A percentile compares a stretch with the other conserved stretches of the same genome.
phyloP scores from a whole-genome alignment of 2,888 invertebrate genomes.

The Plagodis dolabraria region DNA sequence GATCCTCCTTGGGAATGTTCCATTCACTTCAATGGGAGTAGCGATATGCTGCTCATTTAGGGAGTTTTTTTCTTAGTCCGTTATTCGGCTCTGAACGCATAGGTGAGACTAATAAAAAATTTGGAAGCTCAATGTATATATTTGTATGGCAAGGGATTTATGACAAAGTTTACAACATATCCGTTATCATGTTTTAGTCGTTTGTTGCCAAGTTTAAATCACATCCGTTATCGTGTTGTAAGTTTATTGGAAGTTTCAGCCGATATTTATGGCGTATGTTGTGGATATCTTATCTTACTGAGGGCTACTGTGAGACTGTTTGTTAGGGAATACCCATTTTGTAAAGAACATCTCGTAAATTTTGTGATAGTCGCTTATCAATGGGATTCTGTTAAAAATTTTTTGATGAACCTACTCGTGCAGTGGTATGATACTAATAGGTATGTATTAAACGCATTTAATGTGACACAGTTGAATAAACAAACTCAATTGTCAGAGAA shows the following conservation, averaged over 20 bases:
- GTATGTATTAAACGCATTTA: too few species aligned
- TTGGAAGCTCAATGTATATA: too few species aligned
- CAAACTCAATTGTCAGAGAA: too few species aligned
- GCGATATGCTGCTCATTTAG: too few species aligned
- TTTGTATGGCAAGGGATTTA: slow-evolving; percentile 4
- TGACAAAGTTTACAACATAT: slow-evolving; percentile 26
- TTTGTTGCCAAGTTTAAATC: slow-evolving; percentile 28
- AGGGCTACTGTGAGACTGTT: slow-evolving; percentile 28
- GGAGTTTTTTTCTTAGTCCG: too few species aligned
- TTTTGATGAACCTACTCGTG: too few species aligned
- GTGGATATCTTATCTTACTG: slow-evolving; percentile 58
- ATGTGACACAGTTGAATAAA: too few species aligned
- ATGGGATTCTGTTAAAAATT: neutral
- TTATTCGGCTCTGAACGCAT: too few species aligned
- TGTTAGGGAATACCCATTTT: slow-evolving; percentile 41
- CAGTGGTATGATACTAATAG: too few species aligned
- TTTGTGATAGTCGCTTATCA: slow-evolving; percentile 16
- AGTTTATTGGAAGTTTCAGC: slow-evolving; percentile 61
- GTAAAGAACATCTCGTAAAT: slow-evolving; percentile 24
- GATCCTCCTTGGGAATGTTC: too few species aligned
- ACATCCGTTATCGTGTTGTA: slow-evolving; percentile 30
- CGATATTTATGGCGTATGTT: slow-evolving; percentile 62
- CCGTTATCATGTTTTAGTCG: slow-evolving; percentile 32
- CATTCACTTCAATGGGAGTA: too few species aligned
- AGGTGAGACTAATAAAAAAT: too few species aligned